Evolutionary conservation across 2,797 vertebrate genomes (phyloP), one percentile per base, ranked within the genome.

Genomic region (Silurus aristotelis): DNA sequence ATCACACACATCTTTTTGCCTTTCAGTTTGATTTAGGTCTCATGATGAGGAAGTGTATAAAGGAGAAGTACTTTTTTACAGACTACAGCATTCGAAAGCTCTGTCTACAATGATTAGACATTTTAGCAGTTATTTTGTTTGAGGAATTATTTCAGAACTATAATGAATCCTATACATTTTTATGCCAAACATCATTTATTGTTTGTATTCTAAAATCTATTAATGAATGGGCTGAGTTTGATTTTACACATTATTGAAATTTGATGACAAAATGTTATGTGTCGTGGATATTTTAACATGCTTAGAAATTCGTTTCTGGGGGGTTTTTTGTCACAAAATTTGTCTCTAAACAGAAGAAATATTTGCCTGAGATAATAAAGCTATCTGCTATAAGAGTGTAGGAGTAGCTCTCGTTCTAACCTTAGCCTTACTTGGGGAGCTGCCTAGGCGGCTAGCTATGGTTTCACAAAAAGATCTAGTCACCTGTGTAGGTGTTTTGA

Each of bases 401-500:
- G 77, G 58, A 46, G 58, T 63, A 46, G 13, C 31, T 79, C 38
- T 63, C 60, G 43, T 6, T 15, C 20, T 79, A n/a, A 61, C 31
- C 76, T 14, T 78, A 61, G 58, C 20, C 19, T 78, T 78, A 78
- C 55, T 77, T 60, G 27, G 75, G 13, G 58, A 46, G 8, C 61
- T 64, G 61, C 78, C 66, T 48, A 64, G 61, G 61, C 43, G 9
- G 13, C 14, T 46, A 64, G 38, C 60, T 64, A 48, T 80, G 2
- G 43, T 7, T 80, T 64, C 43, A 66, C 43, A 66, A 80, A 66
- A n/a, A 43, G 27, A 43, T 78, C 58, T 61, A 8, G n/a, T 80
- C 60, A 17, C 31, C 43, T 46, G 77, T 19, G 61, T 80, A 52
- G 78, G 78, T 64, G 60, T 25, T 79, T 12, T 64, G 61, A 66